Evolutionary conservation across 2,888 invertebrate species (phyloP).

Genomic region (Merodon equestris): DNA sequence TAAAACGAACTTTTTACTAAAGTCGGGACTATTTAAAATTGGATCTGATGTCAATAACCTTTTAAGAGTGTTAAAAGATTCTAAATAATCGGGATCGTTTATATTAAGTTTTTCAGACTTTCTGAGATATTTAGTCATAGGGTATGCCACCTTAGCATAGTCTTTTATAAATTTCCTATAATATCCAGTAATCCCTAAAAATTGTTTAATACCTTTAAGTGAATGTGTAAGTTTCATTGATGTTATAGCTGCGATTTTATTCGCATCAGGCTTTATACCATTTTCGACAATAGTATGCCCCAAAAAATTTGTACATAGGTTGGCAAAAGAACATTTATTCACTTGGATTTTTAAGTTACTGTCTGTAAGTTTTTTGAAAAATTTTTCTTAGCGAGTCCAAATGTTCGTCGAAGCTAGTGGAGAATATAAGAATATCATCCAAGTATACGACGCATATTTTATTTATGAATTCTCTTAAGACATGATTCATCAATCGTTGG

Average conservation of each 20-base stretch:
- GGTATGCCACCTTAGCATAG: constrained; percentile 44
- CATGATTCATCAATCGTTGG: constrained; percentile 20
- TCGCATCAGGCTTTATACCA: constrained; percentile 71
- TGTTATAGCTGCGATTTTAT: constrained; percentile 64
- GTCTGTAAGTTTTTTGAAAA: constrained; percentile 3
- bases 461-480: constrained; percentile 15
- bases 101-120: constrained; percentile 40
- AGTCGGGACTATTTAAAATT: constrained; percentile 72
- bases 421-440: constrained; percentile 69
- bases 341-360: constrained; percentile 50
- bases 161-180: constrained; percentile 46
- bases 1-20: constrained; percentile 51
- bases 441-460: constrained; percentile 66
- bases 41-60: constrained; percentile 38
- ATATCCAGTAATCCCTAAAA: constrained; percentile 58
- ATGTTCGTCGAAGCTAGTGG: constrained; percentile 35
- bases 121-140: constrained; percentile 59
- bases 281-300: constrained; percentile 71
- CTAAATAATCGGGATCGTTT: constrained; percentile 28
- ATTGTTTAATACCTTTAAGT: constrained; percentile 39
- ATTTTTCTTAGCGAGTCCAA: constrained; percentile 9
- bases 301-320: constrained; percentile 54
- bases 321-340: constrained; percentile 8
- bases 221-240: constrained; percentile 9
- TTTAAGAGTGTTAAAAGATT: constrained; percentile 46